phyloP scores from a whole-genome alignment of 2,888 invertebrate genomes.

The Eudasyphora cyanicolor region DNA sequence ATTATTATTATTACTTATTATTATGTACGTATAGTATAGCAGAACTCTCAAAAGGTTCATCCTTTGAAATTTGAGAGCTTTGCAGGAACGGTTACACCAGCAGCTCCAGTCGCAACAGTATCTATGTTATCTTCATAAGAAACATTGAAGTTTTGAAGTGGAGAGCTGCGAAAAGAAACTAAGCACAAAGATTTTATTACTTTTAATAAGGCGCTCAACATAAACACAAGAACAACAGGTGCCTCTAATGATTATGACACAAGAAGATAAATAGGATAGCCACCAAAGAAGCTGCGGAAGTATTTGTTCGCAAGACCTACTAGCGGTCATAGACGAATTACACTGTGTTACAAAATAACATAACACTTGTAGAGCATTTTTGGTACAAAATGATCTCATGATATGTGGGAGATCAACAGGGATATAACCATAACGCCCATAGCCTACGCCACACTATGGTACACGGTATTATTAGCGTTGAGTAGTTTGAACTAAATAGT shows the following conservation, averaged over 20 bases:
- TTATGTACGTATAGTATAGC: background rate
- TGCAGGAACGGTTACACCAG: background rate
- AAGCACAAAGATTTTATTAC: constrained; percentile 47
- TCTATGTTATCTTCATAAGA: constrained; percentile 40
- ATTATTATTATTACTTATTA: no score
- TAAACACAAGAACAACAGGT: constrained; percentile 66
- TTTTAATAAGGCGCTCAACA: constrained; percentile 62
- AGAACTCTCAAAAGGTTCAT: background rate
- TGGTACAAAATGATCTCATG: background rate
- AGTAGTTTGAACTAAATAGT: no score
- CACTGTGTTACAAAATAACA: no score
- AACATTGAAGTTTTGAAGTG: background rate
- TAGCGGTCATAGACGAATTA: background rate
- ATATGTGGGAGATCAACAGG: no score
- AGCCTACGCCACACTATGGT: no score
- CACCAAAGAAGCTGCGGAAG: background rate
- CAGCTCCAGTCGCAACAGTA: no score
- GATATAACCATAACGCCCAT: no score
- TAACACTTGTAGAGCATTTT: background rate
- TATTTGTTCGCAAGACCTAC: background rate
- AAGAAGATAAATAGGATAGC: background rate
- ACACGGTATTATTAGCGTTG: no score
- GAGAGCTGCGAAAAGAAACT: background rate
- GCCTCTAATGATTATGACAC: constrained; percentile 53
- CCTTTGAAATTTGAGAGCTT: background rate